phyloP scores from a whole-genome alignment of 1,140 invertebrate genomes.

The Harpegnathos saltator region DNA sequence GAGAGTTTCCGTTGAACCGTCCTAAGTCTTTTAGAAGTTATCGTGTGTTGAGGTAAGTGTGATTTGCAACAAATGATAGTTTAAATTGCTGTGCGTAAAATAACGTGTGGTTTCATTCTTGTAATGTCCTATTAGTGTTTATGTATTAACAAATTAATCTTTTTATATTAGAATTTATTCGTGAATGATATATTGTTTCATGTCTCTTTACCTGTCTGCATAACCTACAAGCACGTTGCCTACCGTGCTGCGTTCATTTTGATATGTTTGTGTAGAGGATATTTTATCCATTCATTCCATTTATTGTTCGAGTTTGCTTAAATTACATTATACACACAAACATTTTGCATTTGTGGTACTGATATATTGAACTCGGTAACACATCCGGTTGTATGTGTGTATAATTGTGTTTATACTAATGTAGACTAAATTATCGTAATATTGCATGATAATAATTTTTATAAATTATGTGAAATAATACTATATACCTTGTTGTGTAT shows the following conservation, averaged over 20 bases:
- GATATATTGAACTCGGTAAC: no score
- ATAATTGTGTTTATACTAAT: no score
- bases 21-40: no score
- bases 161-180: not conserved
- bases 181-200: not conserved
- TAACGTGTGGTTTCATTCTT: not conserved
- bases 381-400: no score
- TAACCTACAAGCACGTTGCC: constrained; percentile 27
- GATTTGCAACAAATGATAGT: not conserved
- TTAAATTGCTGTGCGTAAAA: no score
- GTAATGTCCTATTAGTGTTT: no score
- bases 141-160: not conserved
- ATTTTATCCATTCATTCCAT: not conserved
- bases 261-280: not conserved
- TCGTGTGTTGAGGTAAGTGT: not conserved
- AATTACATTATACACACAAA: not conserved
- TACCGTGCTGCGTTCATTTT: not conserved
- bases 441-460: not conserved
- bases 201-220: not conserved
- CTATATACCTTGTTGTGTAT: no score
- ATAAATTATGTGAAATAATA: not conserved
- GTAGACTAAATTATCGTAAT: not conserved
- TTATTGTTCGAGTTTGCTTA: not conserved
- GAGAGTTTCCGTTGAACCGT: no score
- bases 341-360: no score